Evolutionary conservation across 2,888 invertebrate genomes (phyloP).

Genomic region (Ypsolopha scabrella): DNA sequence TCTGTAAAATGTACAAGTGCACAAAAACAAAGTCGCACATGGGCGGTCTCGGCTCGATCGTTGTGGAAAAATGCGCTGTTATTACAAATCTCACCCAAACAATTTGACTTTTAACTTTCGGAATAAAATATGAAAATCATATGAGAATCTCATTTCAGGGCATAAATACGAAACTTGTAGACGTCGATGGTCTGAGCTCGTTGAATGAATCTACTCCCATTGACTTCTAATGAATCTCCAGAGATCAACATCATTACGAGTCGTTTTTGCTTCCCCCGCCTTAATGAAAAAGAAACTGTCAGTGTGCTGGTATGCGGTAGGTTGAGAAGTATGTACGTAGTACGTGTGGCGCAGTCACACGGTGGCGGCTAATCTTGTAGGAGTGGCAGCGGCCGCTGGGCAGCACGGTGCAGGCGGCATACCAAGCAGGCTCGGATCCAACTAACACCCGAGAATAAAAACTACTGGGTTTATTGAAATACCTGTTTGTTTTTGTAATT

Average conservation of each 20-base stretch:
- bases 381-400: constrained; percentile 14
- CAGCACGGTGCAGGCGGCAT: constrained; percentile 22
- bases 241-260: too few species aligned
- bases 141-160: too few species aligned
- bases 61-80: too few species aligned
- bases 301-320: not conserved
- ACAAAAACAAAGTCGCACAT: constrained; percentile 63
- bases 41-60: constrained; percentile 29
- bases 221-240: too few species aligned
- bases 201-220: constrained; percentile 40
- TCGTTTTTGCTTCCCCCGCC: not conserved
- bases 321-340: not conserved
- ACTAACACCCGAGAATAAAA: not conserved
- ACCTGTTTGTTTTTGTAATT: not conserved
- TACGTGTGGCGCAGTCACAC: constrained; percentile 1
- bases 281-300: constrained; percentile 1
- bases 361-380: not conserved
- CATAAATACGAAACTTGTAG: too few species aligned
- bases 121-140: too few species aligned
- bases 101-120: too few species aligned
- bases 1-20: constrained; percentile 56
- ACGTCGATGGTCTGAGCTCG: constrained; percentile 29
- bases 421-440: constrained; percentile 33
- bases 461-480: not conserved
- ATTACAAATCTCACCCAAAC: too few species aligned